These are phyloP conservation scores for Oceanites oceanicus DNA, from an alignment of 2,113 vertebrate species.

Conservation along the genomic window DNA sequence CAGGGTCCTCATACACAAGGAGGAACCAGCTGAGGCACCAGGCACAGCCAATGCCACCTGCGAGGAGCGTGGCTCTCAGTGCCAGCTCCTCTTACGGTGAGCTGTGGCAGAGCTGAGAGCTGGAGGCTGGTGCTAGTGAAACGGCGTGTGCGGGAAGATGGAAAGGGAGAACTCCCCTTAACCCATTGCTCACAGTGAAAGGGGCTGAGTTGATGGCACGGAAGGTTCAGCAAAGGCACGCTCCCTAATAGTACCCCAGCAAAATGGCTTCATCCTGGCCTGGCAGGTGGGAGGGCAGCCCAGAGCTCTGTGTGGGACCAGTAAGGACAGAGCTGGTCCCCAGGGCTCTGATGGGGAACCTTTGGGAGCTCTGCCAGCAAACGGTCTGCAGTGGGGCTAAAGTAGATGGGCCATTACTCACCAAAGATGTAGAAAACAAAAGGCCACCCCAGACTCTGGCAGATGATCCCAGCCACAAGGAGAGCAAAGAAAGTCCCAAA, in stretches of 20 bases:
- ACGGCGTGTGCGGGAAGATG: accelerated
- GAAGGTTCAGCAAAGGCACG: not conserved
- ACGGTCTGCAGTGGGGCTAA: not conserved
- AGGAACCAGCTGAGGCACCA: conserved; percentile 80
- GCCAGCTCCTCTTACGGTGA: not conserved
- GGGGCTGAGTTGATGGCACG: not conserved
- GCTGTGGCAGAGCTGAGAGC: not conserved
- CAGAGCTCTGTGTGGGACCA: too few species aligned
- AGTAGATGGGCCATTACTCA: conserved; percentile 16
- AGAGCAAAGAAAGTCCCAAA: conserved; percentile 78
- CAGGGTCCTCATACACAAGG: conserved; percentile 79
- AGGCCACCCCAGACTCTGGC: conserved; percentile 78
- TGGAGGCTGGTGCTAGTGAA: not conserved
- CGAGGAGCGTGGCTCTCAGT: not conserved
- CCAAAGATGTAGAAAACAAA: conserved; percentile 81
- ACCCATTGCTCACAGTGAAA: not conserved
- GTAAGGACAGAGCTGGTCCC: not conserved
- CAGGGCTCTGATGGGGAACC: not conserved
- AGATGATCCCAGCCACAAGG: conserved; percentile 76
- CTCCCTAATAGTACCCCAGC: not conserved
- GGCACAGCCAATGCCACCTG: conserved; percentile 77
- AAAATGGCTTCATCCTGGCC: not conserved
- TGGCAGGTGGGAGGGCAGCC: not conserved
- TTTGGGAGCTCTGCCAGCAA: not conserved
- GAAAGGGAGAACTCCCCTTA: not conserved